Conservation (phyloP, 2,113 vertebrate genomes). For the Cervus canadensis region DNA sequence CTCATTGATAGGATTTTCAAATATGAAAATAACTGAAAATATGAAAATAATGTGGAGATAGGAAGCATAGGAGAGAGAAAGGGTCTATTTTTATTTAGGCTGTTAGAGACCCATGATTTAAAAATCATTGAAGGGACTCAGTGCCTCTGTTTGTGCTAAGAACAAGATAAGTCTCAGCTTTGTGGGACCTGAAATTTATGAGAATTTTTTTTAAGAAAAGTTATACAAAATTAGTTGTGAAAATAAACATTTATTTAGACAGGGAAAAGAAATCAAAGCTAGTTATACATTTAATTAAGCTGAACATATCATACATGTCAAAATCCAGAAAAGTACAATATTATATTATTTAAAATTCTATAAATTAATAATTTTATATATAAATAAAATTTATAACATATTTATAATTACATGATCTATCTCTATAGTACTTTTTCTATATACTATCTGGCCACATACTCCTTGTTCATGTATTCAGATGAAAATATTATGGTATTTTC, state of each 20-base stretch:
- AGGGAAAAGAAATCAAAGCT: not conserved
- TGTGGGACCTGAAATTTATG: not conserved
- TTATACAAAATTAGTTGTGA: not conserved
- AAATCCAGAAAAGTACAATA: not conserved
- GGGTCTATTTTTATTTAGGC: fast-evolving
- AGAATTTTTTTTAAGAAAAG: not conserved
- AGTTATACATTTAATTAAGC: not conserved
- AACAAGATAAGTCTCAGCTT: not conserved
- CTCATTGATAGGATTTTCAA: not conserved
- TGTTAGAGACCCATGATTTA: not conserved
- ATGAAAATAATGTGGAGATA: fast-evolving
- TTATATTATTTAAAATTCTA: not conserved
- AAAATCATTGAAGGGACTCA: not conserved
- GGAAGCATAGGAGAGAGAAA: fast-evolving
- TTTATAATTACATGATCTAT: not conserved
- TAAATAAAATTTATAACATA: not conserved
- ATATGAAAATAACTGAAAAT: not conserved
- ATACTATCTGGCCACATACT: not conserved
- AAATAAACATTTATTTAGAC: not conserved
- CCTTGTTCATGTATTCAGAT: not conserved
- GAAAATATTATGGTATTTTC: not conserved
- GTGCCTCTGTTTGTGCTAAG: not conserved
- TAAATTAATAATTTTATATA: not conserved
- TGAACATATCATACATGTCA: not conserved
- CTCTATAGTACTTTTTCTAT: not conserved